Evolutionary conservation across 2,888 invertebrate species (phyloP), one percentile per base, ranked within the genome.

Genomic region (Xylophagus ater): DNA sequence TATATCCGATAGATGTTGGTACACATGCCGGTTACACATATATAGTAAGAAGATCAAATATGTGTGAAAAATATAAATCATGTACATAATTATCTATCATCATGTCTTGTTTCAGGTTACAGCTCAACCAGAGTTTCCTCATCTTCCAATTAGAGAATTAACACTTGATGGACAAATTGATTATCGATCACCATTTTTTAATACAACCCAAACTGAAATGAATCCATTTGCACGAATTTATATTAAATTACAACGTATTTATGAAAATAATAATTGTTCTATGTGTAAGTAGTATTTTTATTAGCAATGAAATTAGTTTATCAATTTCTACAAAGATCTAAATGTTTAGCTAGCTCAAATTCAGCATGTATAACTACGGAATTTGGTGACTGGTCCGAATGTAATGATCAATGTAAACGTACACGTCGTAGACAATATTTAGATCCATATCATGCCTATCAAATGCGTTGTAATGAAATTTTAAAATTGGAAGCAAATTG

Each of bases 1-100:
- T 97, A 25, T 92, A 84, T 60, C 96, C 97, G 0, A 94, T 88
- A 76, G 97, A 97, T 59, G 88, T 89, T 7, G 96, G 97, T 1
- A 94, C 93, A 0, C 93, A 94, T 57, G 85, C 80, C 56, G 96
- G 96, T 0, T 73, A 87, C 14, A 81, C 81, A 13, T 97, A 96
- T 61, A 81, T 83, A 66, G 62, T 60, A 44, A 38, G 40, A 21
- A 25, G 24, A 13, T 26, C 8, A 13, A n/a, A n/a, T 21, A n/a
- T 13, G 12, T 21, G 7, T 10, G 4, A n/a, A n/a, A n/a, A n/a
- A n/a, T n/a, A n/a, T n/a, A n/a, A n/a, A n/a, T 24, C 40, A 37
- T 14, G 25, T 17, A 14, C 14, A 2, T 12, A 28, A 30, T 21
- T 13, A 5, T 13, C 6, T 28, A 19, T 28, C 13, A n/a, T 26